Evolutionary conservation across 2,797 vertebrate genomes (phyloP), one percentile per base, ranked within the genome.

Genomic region (Pampus argenteus): DNA sequence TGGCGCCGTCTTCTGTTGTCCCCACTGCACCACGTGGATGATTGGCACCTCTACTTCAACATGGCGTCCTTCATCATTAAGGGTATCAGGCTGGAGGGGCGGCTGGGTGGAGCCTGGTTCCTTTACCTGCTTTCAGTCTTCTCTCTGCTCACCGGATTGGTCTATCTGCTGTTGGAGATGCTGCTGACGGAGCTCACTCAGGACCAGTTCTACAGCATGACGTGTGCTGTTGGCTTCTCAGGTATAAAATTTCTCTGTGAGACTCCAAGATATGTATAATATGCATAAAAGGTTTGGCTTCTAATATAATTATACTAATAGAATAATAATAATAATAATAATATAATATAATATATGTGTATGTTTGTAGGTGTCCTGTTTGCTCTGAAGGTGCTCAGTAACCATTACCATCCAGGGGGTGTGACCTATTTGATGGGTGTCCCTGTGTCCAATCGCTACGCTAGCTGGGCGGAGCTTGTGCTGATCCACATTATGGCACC

Each of bases 21-120:
- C 3, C 96, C 96, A 0, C 42, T 99, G 66, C 97, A 99, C 90
- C 98, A 99, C 2, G 94, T 36, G 0, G 95, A 98, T 7, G 97
- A 99, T 31, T 96, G 92, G 95, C 98, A 99, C 59, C 94, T 99
- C 17, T 99, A 99, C 84, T 99, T 96, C 88, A 99, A 99, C 85
- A 99, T 99, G 97, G 88, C 48, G 2, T 99, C 98, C 48, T 93
- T 99, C 83, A 91, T 99, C 11, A 98, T 96, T 96, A 99, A 99
- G 78, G 98, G 98, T 13, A 85, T 93, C 0, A 88, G 66, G 22
- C 91, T 99, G 90, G 98, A 99, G 86, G 92, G 56, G 5, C 94
- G 90, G 40, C 89, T 99, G 42, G 96, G 96, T 9, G 94, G 95
- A 10, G 0, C 70, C 9, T 96, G 95, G 94, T 98, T 99, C 85